Percentiles rank a stretch among this genome's conserved stretches.
Conservation (phyloP, 2,888 invertebrate genomes). For the Salticus scenicus region DNA sequence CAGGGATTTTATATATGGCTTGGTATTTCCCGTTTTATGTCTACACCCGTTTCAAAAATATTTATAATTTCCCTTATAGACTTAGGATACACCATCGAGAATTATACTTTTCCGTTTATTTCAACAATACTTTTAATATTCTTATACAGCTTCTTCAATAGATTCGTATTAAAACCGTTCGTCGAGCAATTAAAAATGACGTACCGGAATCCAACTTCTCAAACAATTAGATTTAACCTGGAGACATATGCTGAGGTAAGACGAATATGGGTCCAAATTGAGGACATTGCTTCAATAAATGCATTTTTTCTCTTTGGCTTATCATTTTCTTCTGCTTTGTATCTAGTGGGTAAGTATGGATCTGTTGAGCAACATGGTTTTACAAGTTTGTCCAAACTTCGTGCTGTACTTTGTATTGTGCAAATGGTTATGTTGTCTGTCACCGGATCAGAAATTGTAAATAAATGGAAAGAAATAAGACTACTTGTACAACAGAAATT, state of each 20-base stretch:
- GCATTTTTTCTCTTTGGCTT: not conserved
- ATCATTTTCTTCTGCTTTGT: not conserved
- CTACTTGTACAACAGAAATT: not conserved
- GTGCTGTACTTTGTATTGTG: not conserved
- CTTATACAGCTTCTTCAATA: too few species aligned
- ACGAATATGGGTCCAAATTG: not conserved
- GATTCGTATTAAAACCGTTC: too few species aligned
- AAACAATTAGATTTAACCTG: not conserved
- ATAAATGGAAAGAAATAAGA: not conserved
- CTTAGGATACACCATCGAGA: too few species aligned
- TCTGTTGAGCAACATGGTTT: not conserved
- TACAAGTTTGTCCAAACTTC: not conserved
- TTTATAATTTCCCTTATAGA: too few species aligned
- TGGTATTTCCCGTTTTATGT: too few species aligned
- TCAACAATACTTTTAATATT: too few species aligned
- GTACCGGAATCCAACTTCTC: not conserved
- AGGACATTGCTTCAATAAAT: not conserved
- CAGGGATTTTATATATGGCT: too few species aligned
- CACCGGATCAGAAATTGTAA: not conserved
- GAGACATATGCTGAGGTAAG: not conserved
- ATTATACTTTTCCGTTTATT: too few species aligned
- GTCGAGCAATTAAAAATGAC: too few species aligned
- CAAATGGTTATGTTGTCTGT: not conserved
- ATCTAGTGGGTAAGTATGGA: not conserved
- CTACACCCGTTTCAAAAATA: too few species aligned